These are phyloP conservation scores for Adelphocoris suturalis DNA, from an alignment of 2,888 invertebrate genomes.

Conservation along the genomic window DNA sequence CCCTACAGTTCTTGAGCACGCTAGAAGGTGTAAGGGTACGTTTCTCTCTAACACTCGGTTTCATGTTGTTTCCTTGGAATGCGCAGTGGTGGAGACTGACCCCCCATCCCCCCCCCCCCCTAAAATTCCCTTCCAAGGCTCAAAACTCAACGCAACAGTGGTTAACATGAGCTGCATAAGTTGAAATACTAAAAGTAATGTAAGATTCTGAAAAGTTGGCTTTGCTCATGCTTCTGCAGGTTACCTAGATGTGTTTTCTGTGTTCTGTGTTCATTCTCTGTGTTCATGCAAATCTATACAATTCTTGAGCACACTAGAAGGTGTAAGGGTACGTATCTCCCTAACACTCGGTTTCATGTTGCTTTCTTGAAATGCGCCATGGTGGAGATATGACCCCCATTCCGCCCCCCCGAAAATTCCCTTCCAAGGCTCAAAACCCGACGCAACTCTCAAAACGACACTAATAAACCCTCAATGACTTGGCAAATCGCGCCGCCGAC, in stretches of 20 bases:
- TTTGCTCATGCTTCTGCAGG: too few relatives aligned
- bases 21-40: too few relatives aligned
- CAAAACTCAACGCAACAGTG: background rate
- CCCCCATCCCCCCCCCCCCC: background rate
- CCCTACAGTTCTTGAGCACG: too few relatives aligned
- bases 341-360: background rate
- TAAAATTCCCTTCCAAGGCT: background rate
- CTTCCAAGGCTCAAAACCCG: slow-evolving; percentile 7
- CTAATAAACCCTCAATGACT: slow-evolving; percentile 53
- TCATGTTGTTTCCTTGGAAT: background rate
- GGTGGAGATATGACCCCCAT: background rate
- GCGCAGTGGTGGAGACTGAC: background rate
- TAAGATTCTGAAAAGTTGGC: too few relatives aligned
- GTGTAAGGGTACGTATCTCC: too few relatives aligned
- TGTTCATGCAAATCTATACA: too few relatives aligned
- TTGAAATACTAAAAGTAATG: too few relatives aligned
- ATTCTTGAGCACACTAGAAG: too few relatives aligned
- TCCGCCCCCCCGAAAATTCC: background rate
- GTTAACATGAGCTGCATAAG: too few relatives aligned
- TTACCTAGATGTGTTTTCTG: too few relatives aligned
- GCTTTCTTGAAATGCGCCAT: background rate
- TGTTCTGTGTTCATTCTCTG: too few relatives aligned
- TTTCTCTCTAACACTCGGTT: background rate
- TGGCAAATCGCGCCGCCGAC: slow-evolving; percentile 47
- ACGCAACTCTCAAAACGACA: slow-evolving; percentile 6